Evolutionary conservation across 35 echinoderm and acorn worm species (phyloP), one percentile per base, ranked within the genome.

Genomic region (Nesometra sesokonis): DNA sequence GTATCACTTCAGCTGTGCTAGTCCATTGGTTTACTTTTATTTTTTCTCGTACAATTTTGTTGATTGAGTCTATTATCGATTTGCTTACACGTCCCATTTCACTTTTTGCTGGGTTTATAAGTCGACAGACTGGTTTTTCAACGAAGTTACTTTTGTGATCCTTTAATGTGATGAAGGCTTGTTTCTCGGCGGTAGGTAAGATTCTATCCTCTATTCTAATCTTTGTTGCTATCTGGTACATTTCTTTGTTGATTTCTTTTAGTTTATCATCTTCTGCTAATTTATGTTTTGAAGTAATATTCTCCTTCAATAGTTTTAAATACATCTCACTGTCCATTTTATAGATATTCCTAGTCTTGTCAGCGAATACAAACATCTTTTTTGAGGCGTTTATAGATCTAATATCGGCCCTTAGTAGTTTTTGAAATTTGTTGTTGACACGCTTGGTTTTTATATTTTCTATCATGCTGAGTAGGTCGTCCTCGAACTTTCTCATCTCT

Each of bases 61-160:
- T 86, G 47, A 86, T 19, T 0, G 30, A 2, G 13, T 86, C 57
- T 27, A 86, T 33, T 3, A 86, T 86, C 1, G 3, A 29, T 15
- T 77, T 86, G 33, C 85, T 77, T 11, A 77, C 85, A 32, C 35
- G 47, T 33, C 85, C 85, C 52, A 86, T 77, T 34, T 86, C 52
- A 31, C 23, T 31, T n/a, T 86, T 76, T 3, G 85, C 52, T 32
- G 85, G 85, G 32, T 86, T 86, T 29, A 86, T 88, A 0, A 88
- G 36, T 0, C 33, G 32, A 35, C 86, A 88, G 3, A 33, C 27
- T 21, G 77, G 32, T 13, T 88, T 88, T 32, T 88, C n/a, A 9
- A 35, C 77, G 31, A 88, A 88, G 37, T 88, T 88, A 15, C 79
- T 27, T 32, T 88, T 88, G n/a, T 80, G 86, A 76, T 88, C 86